phyloP scores from a whole-genome alignment of 64 coral and sea anemone genomes.

The Porites australiensis region DNA sequence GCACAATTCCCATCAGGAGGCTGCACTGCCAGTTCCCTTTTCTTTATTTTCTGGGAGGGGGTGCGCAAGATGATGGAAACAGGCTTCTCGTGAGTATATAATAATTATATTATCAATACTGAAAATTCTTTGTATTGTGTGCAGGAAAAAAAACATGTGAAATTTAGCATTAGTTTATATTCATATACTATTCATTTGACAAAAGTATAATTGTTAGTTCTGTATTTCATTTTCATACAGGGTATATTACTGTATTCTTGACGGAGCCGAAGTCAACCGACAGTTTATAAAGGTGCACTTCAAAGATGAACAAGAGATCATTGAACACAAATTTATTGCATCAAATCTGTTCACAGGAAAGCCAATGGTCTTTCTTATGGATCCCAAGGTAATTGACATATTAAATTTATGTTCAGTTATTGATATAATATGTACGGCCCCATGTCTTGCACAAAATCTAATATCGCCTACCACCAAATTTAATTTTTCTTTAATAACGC shows the following conservation, averaged over 20 bases:
- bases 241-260: conserved; percentile 38
- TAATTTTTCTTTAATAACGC: too few species aligned
- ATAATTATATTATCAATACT: too few species aligned
- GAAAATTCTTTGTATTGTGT: too few species aligned
- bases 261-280: conserved; percentile 65
- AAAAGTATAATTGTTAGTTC: too few species aligned
- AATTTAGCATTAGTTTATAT: too few species aligned
- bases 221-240: not conserved
- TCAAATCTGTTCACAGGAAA: conserved; percentile 44
- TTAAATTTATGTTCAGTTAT: too few species aligned
- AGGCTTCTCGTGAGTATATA: not conserved
- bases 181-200: too few species aligned
- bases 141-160: too few species aligned
- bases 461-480: too few species aligned
- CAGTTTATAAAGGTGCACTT: conserved; percentile 62
- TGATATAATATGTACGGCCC: too few species aligned
- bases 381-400: conserved; percentile 2
- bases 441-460: too few species aligned
- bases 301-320: conserved; percentile 10
- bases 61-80: conserved; percentile 31
- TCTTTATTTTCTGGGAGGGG: conserved; percentile 57
- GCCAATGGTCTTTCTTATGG: conserved; percentile 50
- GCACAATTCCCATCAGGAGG: conserved; percentile 49
- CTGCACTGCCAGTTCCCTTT: conserved; percentile 12
- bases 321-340: conserved; percentile 35